Evolutionary conservation across 2,797 vertebrate genomes (phyloP).

Genomic region (Leptoclinus maculatus): DNA sequence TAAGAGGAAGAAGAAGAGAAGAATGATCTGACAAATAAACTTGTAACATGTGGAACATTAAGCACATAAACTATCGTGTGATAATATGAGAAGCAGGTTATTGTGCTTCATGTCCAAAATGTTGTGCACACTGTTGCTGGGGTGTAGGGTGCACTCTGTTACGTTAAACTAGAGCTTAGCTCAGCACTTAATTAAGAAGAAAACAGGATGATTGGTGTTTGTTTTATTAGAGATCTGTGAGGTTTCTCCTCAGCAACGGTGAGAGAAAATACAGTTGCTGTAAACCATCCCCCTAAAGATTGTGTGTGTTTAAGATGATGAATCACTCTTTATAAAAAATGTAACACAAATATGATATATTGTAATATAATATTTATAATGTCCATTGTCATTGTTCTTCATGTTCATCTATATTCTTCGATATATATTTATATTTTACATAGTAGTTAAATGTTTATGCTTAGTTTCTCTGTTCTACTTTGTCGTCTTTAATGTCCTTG

Average conservation of each 20-base stretch:
- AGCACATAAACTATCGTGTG: neutral
- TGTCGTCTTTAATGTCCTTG: no score
- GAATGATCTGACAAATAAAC: neutral
- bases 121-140: neutral
- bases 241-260: neutral
- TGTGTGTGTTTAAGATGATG: neutral
- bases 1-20: neutral
- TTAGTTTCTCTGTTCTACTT: no score
- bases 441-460: no score
- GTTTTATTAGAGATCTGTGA: neutral
- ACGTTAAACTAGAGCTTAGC: neutral
- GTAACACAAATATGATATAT: no score
- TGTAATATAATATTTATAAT: no score
- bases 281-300: neutral
- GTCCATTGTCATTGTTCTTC: no score
- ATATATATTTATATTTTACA: no score
- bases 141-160: neutral
- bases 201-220: neutral
- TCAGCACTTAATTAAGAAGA: neutral
- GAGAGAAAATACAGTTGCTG: conserved; percentile 16
- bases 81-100: neutral
- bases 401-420: no score
- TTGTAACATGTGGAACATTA: neutral
- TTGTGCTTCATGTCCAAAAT: neutral
- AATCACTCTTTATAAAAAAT: neutral